Evolutionary conservation across 2,888 invertebrate species (phyloP).

Genomic region (Poecilobothrus nobilitatus): DNA sequence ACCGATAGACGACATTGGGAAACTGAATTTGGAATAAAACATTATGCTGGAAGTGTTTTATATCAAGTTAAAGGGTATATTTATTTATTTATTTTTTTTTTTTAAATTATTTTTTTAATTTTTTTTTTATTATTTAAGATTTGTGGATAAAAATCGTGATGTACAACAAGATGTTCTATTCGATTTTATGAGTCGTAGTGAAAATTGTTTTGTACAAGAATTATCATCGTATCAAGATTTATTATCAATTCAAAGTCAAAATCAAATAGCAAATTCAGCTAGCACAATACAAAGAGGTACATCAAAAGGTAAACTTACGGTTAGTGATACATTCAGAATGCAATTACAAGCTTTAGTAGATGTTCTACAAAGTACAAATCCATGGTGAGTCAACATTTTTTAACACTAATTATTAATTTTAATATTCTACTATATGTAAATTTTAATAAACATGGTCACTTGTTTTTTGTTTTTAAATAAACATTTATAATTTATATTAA

Average conservation of each 20-base stretch:
- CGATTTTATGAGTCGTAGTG: conserved; percentile 76
- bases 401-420: too few species aligned
- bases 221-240: conserved; percentile 58
- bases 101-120: not conserved
- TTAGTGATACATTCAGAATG: conserved; percentile 80
- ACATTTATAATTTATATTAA: too few species aligned
- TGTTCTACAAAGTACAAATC: conserved; percentile 79
- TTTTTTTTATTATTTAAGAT: conserved; percentile 30
- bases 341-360: conserved; percentile 83
- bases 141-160: conserved; percentile 87
- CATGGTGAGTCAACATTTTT: conserved; percentile 55
- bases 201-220: conserved; percentile 74
- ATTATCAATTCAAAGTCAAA: conserved; percentile 35
- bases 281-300: conserved; percentile 67
- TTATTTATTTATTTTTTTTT: not conserved
- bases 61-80: conserved; percentile 60
- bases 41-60: conserved; percentile 83
- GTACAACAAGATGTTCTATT: conserved; percentile 90
- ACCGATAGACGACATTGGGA: conserved; percentile 82
- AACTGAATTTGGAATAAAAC: conserved; percentile 78
- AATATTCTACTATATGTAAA: too few species aligned
- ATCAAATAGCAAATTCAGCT: conserved; percentile 40
- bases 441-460: too few species aligned
- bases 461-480: too few species aligned
- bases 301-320: conserved; percentile 80